Percentiles rank a stretch among this genome's conserved stretches.
Conservation (phyloP, 1,140 invertebrate genomes). For the Heliconius himera region DNA sequence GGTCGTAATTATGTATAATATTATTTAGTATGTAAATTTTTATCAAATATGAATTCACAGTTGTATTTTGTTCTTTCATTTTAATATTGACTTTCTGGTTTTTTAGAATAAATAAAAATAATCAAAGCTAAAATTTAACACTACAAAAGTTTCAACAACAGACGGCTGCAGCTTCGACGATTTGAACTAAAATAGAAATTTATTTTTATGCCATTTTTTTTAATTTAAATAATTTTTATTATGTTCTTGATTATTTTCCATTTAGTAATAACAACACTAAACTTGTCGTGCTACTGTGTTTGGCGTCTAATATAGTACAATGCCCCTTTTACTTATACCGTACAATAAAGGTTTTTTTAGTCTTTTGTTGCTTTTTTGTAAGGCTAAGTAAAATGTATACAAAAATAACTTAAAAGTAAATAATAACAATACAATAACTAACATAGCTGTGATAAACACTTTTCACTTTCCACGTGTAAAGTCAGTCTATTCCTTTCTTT, state of each 20-base stretch:
- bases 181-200: too few relatives aligned
- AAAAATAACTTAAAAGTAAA: background rate
- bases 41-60: constrained; percentile 12
- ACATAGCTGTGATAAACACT: background rate
- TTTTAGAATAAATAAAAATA: too few relatives aligned
- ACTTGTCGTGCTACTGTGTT: background rate
- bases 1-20: constrained; percentile 20
- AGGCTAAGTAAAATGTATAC: background rate
- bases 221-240: too few relatives aligned
- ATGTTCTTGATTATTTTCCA: background rate
- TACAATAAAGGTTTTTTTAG: background rate
- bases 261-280: background rate
- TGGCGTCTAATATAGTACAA: background rate
- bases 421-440: background rate
- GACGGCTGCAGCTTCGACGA: too few relatives aligned
- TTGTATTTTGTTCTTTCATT: constrained; percentile 24
- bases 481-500: too few relatives aligned
- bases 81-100: constrained; percentile 18
- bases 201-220: too few relatives aligned
- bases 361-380: background rate
- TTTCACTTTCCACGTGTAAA: too few relatives aligned
- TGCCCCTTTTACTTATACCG: background rate
- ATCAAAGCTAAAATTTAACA: too few relatives aligned
- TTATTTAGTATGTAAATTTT: constrained; percentile 25
- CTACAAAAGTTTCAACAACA: too few relatives aligned